Base-by-base conservation (phyloP, 2,888 invertebrate genomes). In the Boloria euphrosyne region DNA sequence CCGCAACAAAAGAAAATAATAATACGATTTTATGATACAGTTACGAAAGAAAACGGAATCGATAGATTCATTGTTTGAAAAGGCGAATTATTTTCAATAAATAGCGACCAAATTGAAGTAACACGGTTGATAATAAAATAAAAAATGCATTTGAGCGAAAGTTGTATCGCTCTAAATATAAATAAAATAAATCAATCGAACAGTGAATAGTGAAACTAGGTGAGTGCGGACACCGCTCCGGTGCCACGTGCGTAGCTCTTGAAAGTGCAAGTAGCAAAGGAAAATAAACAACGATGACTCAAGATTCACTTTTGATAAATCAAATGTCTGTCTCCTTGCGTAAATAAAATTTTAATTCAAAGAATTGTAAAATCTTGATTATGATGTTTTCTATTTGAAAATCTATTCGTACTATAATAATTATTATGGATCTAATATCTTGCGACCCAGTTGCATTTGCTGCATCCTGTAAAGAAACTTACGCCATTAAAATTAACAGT, bases 151-250 rank as follows among this genome's bases (percentile, higher is more conserved):
- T 72, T 74, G 61, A 80, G 85, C 84, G 87, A 87, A 87, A 87
- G 87, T 85, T 72, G 76, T 76, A 77, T 75, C 74, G 83, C 80
- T 84, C 84, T 77, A 85, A 80, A 83, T 85, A 85, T 80, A 74
- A 82, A 81, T 82, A 84, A 85, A 81, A 80, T 79, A 76, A 69
- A 68, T 81, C 81, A 84, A 84, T 85, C 78, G 80, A 81, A 80
- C 79, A 86, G 89, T 85, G 86, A 89, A 89, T 79, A 87, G 89
- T 86, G 87, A 90, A 89, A 90, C 80, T 79, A 77, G 76, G 78
- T 76, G 71, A 51, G 52, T 77, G 76, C 83, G 82, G 79, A 78
- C 67, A 72, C 75, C 75, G 84, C 10, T 38, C 31, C 10, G 80
- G 85, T 47, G 65, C 65, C 69, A 70, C 67, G 67, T 70, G 61